Evolutionary conservation across 2,888 invertebrate genomes (phyloP), one percentile per base, ranked within the genome.

Genomic region (Microdon myrmicae): DNA sequence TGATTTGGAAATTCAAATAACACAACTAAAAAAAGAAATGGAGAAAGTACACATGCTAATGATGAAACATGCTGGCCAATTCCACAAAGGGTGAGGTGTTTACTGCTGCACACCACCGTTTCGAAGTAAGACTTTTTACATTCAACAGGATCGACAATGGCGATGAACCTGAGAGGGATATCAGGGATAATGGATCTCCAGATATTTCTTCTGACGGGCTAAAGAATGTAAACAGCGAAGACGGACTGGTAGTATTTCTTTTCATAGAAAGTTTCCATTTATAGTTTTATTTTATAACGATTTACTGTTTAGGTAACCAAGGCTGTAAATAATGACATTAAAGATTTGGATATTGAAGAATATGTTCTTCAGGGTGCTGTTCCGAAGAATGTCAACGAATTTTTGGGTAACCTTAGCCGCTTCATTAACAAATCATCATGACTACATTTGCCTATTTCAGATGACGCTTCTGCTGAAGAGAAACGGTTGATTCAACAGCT

Each of bases 11-110:
- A 80, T 86, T 44, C 90, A 91, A 74, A 86, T 92, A 67, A 86
- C 86, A 9, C 90, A 90, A 71, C 77, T 90, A 8, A 89, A 89
- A 73, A 87, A 86, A 71, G 92, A 92, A 80, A 88, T 92, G 79
- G 92, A 92, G 74, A 90, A 90, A 70, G 86, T 92, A 29, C 86
- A 88, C 71, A 81, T 85, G 60, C 75, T 87, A 29, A 76, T 88
- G 60, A 78, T 88, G 72, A 87, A 87, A 73, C 87, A 88, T 74
- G 87, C 87, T 1, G 88, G 87, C 0, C 87, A 88, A 70, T 87
- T 87, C 75, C 87, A 88, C 71, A 82, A 82, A 49, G 70, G 75
- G 8, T 28, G 7, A 38, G 6, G 23, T 38, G 16, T 13, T 32
- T 17, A 47, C 39, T 2, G 9, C 26, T 1, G 8, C 8, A 22